Base-by-base conservation (phyloP, 1,140 invertebrate genomes). In the Psilanteris sp. region DNA sequence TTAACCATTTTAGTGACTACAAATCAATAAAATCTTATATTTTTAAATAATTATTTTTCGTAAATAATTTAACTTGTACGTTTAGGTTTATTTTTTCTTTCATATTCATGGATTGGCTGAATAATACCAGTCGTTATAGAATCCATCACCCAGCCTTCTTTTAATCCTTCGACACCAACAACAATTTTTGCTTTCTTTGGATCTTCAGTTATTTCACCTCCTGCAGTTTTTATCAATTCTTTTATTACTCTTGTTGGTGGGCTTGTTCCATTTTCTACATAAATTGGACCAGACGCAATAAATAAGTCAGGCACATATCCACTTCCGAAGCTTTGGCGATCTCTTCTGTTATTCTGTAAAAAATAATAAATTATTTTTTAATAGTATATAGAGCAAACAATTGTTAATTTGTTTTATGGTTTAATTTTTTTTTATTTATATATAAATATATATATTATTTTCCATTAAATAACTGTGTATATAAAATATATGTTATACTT, bases 101-200 rank as follows among this genome's bases (percentile, higher is more conserved):
- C 13, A 6, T 41, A 57, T 1, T 57, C 36, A 1, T 22, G 9
- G 16, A 44, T 14, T 15, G 74, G 52, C 50, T 87, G 87, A 43
- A 87, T 32, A 55, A 81, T 78, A 27, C 86, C 86, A 2, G 79
- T 82, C 5, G 83, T 87, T 31, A 89, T 88, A 3, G 84, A 87
- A 79, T 89, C 88, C 29, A 89, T 70, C 9, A 89, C 20, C 88
- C 88, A 88, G 11, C 66, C 75, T 71, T 87, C 86, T 68, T 76
- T 83, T 2, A 86, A 29, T 26, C 83, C 83, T 24, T 78, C 41
- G 6, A 9, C 7, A 29, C 84, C 87, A 48, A 89, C 66, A 4
- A 79, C 29, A 16, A 89, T 67, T 74, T 81, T 86, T 5, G 86
- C 82, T 36, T 41, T 32, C 8, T 75, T 43, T n/a, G 31, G 31